Evolutionary conservation across 2,888 invertebrate genomes (phyloP), one percentile per base, ranked within the genome.

Genomic region (Torymus aiolomorphi): DNA sequence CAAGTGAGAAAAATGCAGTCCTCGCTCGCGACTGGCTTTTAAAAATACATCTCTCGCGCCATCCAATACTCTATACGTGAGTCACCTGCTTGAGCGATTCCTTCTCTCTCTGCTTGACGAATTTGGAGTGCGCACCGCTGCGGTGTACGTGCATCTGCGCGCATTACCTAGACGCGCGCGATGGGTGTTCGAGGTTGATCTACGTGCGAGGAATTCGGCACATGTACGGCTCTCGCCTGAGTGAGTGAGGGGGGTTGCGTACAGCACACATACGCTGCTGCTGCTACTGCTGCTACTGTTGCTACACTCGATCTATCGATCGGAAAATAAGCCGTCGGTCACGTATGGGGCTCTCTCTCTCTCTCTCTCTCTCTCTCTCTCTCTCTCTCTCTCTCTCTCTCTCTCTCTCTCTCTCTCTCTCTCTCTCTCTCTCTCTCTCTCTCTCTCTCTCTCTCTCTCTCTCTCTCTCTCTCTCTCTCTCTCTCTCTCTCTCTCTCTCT

Each of bases 161-260:
- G 8, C 42, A 42, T 42, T 8, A 67, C 42, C 67, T 61, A 52
- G 42, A 65, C 31, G 12, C 69, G n/a, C 69, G 57, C 63, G 62
- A 82, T 79, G 78, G 77, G 54, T 80, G 66, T 78, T 65, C 78
- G 65, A 82, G 79, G 72, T 65, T 83, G 83, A 84, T 83, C 76
- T 86, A 86, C 86, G 87, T 87, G 87, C 83, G 76, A 70, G 56
- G 86, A 87, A 86, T 88, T 82, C 80, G 76, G 76, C 76, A 78
- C 77, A 76, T 67, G 72, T 31, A 42, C 42, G 8, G 42, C 42
- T 42, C 42, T 42, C 42, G 42, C 8, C 42, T 8, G 42, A 42
- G 42, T 8, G 54, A 52, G 51, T 20, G 20, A 24, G 67, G 16
- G 10, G 72, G 42, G 66, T 42, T 61, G 71, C 59, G 24, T 66